Evolutionary conservation across 2,888 invertebrate genomes (phyloP).

Genomic region (Drosophila kambysellisi): DNA sequence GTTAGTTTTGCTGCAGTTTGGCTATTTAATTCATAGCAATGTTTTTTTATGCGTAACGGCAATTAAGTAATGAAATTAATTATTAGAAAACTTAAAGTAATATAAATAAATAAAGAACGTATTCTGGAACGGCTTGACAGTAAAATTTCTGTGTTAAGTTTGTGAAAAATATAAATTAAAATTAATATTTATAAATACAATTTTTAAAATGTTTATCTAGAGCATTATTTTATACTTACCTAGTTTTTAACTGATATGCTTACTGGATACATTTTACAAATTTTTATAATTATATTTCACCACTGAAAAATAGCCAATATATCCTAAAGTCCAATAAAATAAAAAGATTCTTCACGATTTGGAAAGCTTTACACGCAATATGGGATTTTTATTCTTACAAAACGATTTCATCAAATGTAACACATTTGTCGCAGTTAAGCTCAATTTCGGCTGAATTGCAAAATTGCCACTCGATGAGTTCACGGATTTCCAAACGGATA

Average conservation of each 20-base stretch:
- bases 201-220: too few relatives aligned
- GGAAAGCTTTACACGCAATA: neutral
- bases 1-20: neutral
- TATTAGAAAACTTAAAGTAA: neutral
- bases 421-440: neutral
- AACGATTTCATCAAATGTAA: neutral
- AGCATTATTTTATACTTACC: neutral
- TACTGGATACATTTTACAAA: neutral
- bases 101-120: neutral
- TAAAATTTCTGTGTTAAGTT: neutral
- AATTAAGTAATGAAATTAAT: neutral
- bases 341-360: neutral
- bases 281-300: neutral
- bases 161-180: neutral
- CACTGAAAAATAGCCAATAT: neutral
- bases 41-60: neutral
- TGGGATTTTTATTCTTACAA: neutral
- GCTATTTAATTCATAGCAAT: neutral
- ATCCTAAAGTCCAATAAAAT: neutral
- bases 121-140: neutral
- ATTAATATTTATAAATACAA: neutral
- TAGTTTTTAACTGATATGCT: neutral
- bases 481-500: constrained; percentile 18
- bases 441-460: constrained; percentile 17
- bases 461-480: constrained; percentile 29